phyloP scores from a whole-genome alignment of 2,113 vertebrate genomes.

The Hippoglossus stenolepis region DNA sequence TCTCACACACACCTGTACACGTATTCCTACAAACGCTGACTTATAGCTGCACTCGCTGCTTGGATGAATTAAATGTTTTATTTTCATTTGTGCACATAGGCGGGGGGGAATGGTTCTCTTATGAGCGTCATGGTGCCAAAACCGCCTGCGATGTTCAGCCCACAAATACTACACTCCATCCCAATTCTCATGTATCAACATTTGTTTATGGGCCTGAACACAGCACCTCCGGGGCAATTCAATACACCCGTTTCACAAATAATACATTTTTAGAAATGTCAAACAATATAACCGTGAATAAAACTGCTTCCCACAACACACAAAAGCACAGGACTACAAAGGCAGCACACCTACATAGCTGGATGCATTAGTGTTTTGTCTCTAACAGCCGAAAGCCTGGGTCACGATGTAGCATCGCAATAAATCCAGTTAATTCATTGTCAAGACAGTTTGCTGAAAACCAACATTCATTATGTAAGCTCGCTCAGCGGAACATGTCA shows the following conservation, averaged over 20 bases:
- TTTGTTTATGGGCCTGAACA: constrained; percentile 39
- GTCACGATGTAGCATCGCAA: constrained; percentile 63
- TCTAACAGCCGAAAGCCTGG: constrained; percentile 60
- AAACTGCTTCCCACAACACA: constrained; percentile 40
- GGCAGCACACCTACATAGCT: constrained; percentile 43
- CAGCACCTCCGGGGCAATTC: constrained; percentile 32
- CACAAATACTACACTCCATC: constrained; percentile 29
- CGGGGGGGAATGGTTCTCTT: background rate
- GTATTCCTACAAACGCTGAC: background rate
- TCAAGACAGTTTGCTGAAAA: constrained; percentile 71
- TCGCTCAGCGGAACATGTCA: constrained; percentile 63
- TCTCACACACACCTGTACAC: background rate
- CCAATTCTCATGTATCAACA: constrained; percentile 44
- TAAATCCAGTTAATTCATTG: constrained; percentile 72
- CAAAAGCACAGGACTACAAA: constrained; percentile 30
- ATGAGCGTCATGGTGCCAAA: constrained; percentile 22
- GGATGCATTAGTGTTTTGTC: constrained; percentile 61
- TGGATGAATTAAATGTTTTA: constrained; percentile 6
- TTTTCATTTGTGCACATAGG: constrained; percentile 17
- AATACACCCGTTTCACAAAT: constrained; percentile 38
- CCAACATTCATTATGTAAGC: constrained; percentile 72
- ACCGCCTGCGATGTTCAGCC: constrained; percentile 13
- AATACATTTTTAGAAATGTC: constrained; percentile 54
- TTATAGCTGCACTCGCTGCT: background rate
- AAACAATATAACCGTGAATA: constrained; percentile 58